Base-by-base conservation (phyloP, 2,113 vertebrate genomes). In the Vombatus ursinus region DNA sequence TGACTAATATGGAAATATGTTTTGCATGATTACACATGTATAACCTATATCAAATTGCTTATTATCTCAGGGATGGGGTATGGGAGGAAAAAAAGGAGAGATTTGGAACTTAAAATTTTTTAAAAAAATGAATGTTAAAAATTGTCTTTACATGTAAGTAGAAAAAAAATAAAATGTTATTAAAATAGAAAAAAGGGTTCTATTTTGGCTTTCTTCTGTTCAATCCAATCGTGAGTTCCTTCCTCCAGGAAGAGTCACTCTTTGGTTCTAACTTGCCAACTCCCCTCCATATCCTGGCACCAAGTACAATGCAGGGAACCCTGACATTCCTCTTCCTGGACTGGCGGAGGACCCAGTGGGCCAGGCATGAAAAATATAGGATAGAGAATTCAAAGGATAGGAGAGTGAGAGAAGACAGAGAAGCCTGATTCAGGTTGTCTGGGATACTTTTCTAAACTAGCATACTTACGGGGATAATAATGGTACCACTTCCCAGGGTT, bases 181-280 rank as follows among this genome's bases (percentile, higher is more conserved):
- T 14, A 31, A 68, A 68, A 68, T 37, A 68, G 57, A 68, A 68
- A 68, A 68, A 94, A 93, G 31, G 54, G 49, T 50, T 26, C 92
- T 91, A 51, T 50, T 94, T 90, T 95, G 52, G 48, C 51, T 97
- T 96, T 54, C 90, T 16, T 84, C 68, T 84, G 37, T 84, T 84
- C n/a, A 44, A 68, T 3, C 16, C 44, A 51, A 0, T 4, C 92
- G 24, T 68, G n/a, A 50, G 44, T n/a, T 90, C 53, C 91, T 51
- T 47, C 90, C 68, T 94, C 68, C 50, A 91, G 77, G 94, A 51
- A 93, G 7, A 77, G 90, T 5, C 16, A 84, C 5, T 84, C 68
- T 84, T 48, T 22, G 49, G 44, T 19, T 28, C 44, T 49, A 52
- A 31, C 49, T 54, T 49, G 44, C 48, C 52, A 16, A 11, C 23